Base-by-base conservation (phyloP, 2,797 vertebrate species). In the Rhabdomys pumilio region DNA sequence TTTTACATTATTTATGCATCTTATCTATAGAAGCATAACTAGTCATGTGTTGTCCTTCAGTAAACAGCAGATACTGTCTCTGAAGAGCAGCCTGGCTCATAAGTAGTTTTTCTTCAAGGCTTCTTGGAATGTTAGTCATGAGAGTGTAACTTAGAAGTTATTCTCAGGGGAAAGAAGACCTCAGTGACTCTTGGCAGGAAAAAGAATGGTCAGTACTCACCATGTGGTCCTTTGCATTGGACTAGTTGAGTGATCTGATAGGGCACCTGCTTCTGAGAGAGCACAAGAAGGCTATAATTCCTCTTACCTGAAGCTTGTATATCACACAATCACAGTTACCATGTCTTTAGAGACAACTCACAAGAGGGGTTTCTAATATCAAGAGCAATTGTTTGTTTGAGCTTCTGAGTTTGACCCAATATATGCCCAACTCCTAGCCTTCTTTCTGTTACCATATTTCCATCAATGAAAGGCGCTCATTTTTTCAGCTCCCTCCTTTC, bases 1-100 rank as follows among this genome's bases (percentile, higher is more conserved):
- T 67, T 80, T 50, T 89, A 83, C 69, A 41, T 72, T 81, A 75
- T 61, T 94, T 91, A 47, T 88, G 9, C 93, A 55, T 93, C 19
- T 69, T 79, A 75, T 53, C 57, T 89, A 4, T 26, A 59, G 19
- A 59, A 91, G 17, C 19, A 53, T 96, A 90, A 79, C 67, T 88
- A 55, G 72, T 76, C 75, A 61, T 15, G 19, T 61, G 11, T 89
- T 92, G 55, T 47, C 63, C 82, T 94, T 15, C 41, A 88, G 0
- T 88, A 84, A 72, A 80, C 11, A 73, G 19, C 57, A 22, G 24
- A 34, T 31, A 41, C 26, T 22, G 41, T 76, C 31, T 92, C 31
- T 79, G 38, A 77, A 77, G 12, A 76, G 31, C 38, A 88, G 8
- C 53, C 44, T 93, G 67, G 24, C 6, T 91, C 2, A 8, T 69